These are phyloP conservation scores for Corythucha ciliata DNA, from an alignment of 2,888 invertebrate genomes.

Conservation along the genomic window DNA sequence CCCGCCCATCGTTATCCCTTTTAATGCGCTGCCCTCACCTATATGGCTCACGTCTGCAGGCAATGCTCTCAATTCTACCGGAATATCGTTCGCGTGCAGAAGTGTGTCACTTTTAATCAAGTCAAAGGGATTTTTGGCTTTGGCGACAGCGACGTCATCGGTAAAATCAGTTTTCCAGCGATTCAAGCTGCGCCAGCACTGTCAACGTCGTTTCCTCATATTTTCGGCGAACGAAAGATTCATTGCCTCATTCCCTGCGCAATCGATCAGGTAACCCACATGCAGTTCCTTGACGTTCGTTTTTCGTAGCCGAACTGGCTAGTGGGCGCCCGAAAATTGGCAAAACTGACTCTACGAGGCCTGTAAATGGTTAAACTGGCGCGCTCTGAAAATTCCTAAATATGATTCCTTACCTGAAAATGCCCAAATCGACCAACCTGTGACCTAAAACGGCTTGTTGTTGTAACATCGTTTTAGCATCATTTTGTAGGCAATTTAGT, in stretches of 20 bases:
- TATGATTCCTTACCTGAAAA: no score
- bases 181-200: conserved; percentile 93
- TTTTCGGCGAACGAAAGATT: conserved; percentile 67
- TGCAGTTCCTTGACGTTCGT: no score
- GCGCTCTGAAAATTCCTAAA: no score
- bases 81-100: conserved; percentile 86
- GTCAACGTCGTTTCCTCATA: conserved; percentile 79
- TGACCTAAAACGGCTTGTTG: no score
- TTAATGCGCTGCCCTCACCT: background rate
- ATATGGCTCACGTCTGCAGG: conserved; percentile 19
- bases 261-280: conserved; percentile 72
- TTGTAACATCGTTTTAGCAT: no score
- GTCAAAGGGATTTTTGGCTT: conserved; percentile 98
- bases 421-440: no score
- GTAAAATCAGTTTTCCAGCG: conserved; percentile 94
- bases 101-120: conserved; percentile 93
- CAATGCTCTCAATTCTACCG: conserved; percentile 84
- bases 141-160: conserved; percentile 88
- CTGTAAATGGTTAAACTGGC: no score
- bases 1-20: background rate
- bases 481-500: no score
- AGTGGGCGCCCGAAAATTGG: no score
- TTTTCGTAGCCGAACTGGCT: no score
- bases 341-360: no score
- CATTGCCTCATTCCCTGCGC: conserved; percentile 92